Evolutionary conservation across 2,888 invertebrate species (phyloP), one percentile per base, ranked within the genome.

Genomic region (Lithophane socia): DNA sequence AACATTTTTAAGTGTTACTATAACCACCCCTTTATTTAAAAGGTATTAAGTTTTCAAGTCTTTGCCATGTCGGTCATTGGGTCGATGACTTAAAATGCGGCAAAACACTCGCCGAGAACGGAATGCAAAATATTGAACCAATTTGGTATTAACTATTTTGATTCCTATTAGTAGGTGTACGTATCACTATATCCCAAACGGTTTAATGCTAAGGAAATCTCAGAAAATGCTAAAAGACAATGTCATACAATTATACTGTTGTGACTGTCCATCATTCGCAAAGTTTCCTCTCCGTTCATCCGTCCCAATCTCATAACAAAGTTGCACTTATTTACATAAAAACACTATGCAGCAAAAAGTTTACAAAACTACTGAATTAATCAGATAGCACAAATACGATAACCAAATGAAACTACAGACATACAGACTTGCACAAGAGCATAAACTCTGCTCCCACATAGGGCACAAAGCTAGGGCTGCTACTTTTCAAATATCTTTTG

Each of bases 341-440:
- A 84, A 70, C 61, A 72, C 60, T 64, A 54, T 76, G 54, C 54
- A 79, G 73, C 29, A 79, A 81, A 87, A 83, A 76, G 68, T 87
- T 74, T 72, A 75, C 66, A 78, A 79, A 80, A 85, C 66, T 84
- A 79, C 75, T 85, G 87, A 87, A 87, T 86, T 87, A 86, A 86
- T 87, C 85, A 83, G 87, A 86, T 83, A 81, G 82, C 75, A 73
- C 76, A 83, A 83, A 87, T 77, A 87, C 83, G 87, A 82, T 86
- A 84, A 80, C 79, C 84, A 86, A 85, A 86, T 86, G 79, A 82
- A 87, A 82, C 77, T 86, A 75, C 82, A 85, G 82, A 85, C 83
- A 85, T 64, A 85, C 85, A 85, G 72, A 85, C 85, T 84, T 85
- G 67, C 83, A 75, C 73, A 73, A 63, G 82, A 78, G 75, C 85